A percentile compares a stretch with the other conserved stretches of the same genome.
Conservation (phyloP, 2,888 invertebrate species). For the Netelia melanura region DNA sequence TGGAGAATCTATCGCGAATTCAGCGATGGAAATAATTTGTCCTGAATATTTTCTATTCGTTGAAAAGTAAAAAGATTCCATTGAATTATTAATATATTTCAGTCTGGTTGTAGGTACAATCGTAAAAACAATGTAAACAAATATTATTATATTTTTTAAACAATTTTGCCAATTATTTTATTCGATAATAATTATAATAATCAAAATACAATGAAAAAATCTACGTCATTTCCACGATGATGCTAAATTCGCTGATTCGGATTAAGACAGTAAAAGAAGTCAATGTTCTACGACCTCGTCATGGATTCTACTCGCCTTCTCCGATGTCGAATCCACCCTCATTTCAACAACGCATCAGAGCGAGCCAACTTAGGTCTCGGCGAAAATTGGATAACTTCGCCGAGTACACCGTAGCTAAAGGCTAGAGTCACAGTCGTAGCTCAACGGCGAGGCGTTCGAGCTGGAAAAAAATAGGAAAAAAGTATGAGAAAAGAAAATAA, state of each 20-base stretch:
- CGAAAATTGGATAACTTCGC: slow-evolving; percentile 66
- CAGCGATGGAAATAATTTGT: background rate
- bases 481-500: background rate
- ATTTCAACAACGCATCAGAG: slow-evolving; percentile 13
- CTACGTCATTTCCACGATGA: too few relatives aligned
- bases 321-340: background rate
- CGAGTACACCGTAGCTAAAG: background rate
- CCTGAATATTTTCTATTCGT: background rate
- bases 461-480: background rate
- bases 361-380: slow-evolving; percentile 25
- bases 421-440: slow-evolving; percentile 14
- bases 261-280: background rate
- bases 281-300: slow-evolving; percentile 28
- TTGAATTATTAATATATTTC: background rate
- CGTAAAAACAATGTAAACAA: too few relatives aligned
- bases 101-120: too few relatives aligned
- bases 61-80: background rate
- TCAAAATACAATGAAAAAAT: too few relatives aligned
- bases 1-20: slow-evolving; percentile 10
- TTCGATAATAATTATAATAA: too few relatives aligned
- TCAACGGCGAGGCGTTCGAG: background rate
- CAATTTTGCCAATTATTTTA: too few relatives aligned
- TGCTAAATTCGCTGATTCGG: background rate
- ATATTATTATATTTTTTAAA: too few relatives aligned
- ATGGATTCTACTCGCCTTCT: slow-evolving; percentile 48